Evolutionary conservation across 2,113 vertebrate genomes (phyloP), one percentile per base, ranked within the genome.

Genomic region (Pollimyrus isidori): DNA sequence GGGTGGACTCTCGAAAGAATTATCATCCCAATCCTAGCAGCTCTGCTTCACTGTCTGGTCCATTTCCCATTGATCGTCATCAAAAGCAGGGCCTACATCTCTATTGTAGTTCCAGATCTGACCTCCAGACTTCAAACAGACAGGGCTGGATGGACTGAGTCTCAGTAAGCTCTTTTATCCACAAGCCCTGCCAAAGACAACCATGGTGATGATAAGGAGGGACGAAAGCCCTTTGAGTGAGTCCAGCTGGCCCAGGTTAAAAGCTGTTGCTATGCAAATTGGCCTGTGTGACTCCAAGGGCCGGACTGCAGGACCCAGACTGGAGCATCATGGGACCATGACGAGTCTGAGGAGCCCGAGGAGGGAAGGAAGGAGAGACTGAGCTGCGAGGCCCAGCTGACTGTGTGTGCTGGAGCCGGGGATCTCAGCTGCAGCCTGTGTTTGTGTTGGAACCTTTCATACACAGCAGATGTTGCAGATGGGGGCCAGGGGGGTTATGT

Each of bases 401-500:
- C 94, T 93, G 94, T 93, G 94, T 92, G 86, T 39, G 89, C 92
- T 56, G 86, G 19, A 88, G 88, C 73, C 90, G 50, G 90, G 73
- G 93, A 94, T 93, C 91, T 92, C 92, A 92, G 92, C 92, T 93
- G 93, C 76, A 50, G 49, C 26, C 91, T 91, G 91, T 95, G 94
- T 95, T 95, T 94, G 94, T 95, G 90, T 95, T 95, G 94, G 95
- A 95, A 91, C 90, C 65, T 80, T 83, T 90, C 91, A 90, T 91
- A 93, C 92, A 91, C 90, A 91, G 94, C 94, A 95, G 94, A 95
- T 95, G 94, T 94, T 95, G 92, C 92, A 92, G 69, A 88, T 88
- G 83, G 88, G 30, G 52, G 80, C 82, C 11, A 3, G 45, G 45
- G 87, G 87, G 45, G 49, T 52, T 80, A 65, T 88, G 82, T 73